Evolutionary conservation across 2,113 vertebrate genomes (phyloP).

Genomic region (Periophthalmodon schlosseri): DNA sequence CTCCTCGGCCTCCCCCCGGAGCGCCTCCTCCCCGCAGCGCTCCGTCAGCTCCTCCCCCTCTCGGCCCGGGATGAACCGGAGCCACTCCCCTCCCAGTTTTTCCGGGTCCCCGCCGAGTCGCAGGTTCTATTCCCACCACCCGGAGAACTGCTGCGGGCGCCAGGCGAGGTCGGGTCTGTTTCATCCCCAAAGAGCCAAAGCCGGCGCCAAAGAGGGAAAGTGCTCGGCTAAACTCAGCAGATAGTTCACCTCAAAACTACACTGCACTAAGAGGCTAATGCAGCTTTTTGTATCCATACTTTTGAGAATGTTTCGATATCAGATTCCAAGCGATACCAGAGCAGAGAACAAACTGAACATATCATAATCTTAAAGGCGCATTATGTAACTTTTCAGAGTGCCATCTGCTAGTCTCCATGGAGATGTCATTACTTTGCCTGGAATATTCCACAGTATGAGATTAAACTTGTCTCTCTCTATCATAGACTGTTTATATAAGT

Average conservation of each 20-base stretch:
- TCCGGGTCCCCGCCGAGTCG: conserved; percentile 93
- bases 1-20: conserved; percentile 92
- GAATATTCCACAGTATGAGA: too few species aligned
- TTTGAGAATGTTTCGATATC: background rate
- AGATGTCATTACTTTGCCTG: too few species aligned
- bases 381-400: too few species aligned
- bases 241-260: conserved; percentile 76
- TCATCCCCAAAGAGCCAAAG: conserved; percentile 78
- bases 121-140: conserved; percentile 88
- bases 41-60: conserved; percentile 95
- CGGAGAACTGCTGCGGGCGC: conserved; percentile 88
- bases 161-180: conserved; percentile 81
- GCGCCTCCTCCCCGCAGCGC: conserved; percentile 90
- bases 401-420: too few species aligned
- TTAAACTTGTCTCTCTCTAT: too few species aligned
- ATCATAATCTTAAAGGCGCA: background rate
- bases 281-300: background rate
- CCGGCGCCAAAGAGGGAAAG: conserved; percentile 85
- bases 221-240: conserved; percentile 94
- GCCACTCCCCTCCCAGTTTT: conserved; percentile 94
- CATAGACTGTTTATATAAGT: too few species aligned
- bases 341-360: background rate
- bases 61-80: conserved; percentile 86
- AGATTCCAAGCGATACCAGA: background rate
- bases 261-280: too few species aligned